These are phyloP conservation scores for Neosalanx taihuensis DNA, from an alignment of 2,797 vertebrate species.

Conservation along the genomic window DNA sequence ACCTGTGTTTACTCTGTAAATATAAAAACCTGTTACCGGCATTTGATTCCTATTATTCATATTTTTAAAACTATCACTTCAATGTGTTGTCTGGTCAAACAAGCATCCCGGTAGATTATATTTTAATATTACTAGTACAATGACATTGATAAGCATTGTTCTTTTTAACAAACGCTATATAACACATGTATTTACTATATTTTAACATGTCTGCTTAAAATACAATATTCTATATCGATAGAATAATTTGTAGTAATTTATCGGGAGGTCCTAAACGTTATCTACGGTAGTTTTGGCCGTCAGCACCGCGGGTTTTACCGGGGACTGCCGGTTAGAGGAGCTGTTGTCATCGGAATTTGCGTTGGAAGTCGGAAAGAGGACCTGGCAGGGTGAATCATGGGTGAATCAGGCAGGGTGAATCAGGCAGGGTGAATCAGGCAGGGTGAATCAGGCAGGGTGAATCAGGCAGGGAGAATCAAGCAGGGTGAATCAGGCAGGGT, in stretches of 20 bases:
- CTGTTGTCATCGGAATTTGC: constrained; percentile 54
- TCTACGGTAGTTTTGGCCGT: background rate
- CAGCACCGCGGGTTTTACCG: background rate
- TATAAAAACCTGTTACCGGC: constrained; percentile 62
- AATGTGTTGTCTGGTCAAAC: no score
- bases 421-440: no score
- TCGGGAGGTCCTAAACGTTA: background rate
- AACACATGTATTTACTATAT: background rate
- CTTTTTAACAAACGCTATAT: no score
- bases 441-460: no score
- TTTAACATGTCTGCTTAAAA: background rate
- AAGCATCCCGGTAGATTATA: no score
- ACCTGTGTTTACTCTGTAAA: constrained; percentile 58
- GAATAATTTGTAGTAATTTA: background rate
- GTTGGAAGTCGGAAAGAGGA: background rate
- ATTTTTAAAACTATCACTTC: background rate
- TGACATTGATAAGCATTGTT: no score
- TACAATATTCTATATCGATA: background rate
- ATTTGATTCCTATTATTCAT: constrained; percentile 37
- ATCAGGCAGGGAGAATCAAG: no score
- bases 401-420: no score
- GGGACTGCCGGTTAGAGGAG: constrained; percentile 48
- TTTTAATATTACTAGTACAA: no score
- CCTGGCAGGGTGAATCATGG: background rate
- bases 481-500: no score